Percentiles rank a stretch among this genome's conserved stretches.
phyloP scores from a whole-genome alignment of 1,140 invertebrate species.

The Neomicropteryx cornuta region DNA sequence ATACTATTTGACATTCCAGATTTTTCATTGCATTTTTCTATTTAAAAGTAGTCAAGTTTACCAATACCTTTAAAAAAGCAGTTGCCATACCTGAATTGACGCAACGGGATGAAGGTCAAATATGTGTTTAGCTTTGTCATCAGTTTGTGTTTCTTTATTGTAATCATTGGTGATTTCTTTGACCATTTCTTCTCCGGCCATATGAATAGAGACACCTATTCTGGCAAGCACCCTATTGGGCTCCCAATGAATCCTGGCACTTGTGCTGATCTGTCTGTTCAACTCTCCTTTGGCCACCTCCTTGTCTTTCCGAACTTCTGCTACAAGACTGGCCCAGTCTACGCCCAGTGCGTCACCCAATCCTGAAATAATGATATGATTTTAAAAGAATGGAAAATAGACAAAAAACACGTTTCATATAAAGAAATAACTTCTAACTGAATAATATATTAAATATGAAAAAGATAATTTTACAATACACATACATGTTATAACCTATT shows the following conservation, averaged over 20 bases:
- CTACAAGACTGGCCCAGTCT: slow-evolving; percentile 81
- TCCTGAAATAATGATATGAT: slow-evolving; percentile 51
- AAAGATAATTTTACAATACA: too few species aligned
- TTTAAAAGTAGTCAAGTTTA: too few species aligned
- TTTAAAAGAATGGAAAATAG: too few species aligned
- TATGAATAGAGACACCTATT: slow-evolving; percentile 58
- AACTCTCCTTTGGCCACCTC: slow-evolving; percentile 26
- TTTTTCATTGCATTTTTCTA: too few species aligned
- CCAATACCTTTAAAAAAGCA: too few species aligned
- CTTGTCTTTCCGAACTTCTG: slow-evolving; percentile 54
- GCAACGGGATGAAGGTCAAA: slow-evolving; percentile 42
- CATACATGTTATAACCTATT: too few species aligned
- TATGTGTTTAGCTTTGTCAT: slow-evolving; percentile 11
- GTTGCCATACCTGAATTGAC: slow-evolving; percentile 48
- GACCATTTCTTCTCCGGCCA: slow-evolving; percentile 53
- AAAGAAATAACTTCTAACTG: too few species aligned
- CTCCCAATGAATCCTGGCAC: slow-evolving; percentile 64
- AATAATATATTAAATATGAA: too few species aligned
- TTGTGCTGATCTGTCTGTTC: slow-evolving; percentile 37
- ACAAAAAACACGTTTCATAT: too few species aligned
- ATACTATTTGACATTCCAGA: too few species aligned
- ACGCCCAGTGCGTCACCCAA: slow-evolving; percentile 82
- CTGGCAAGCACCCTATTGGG: slow-evolving; percentile 57
- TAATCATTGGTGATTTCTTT: slow-evolving; percentile 45
- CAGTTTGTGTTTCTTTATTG: slow-evolving; percentile 25